Percentiles rank a stretch among this genome's conserved stretches.
phyloP scores from a whole-genome alignment of 53 echinoderm and acorn worm species.

The Pentamera pediparva region DNA sequence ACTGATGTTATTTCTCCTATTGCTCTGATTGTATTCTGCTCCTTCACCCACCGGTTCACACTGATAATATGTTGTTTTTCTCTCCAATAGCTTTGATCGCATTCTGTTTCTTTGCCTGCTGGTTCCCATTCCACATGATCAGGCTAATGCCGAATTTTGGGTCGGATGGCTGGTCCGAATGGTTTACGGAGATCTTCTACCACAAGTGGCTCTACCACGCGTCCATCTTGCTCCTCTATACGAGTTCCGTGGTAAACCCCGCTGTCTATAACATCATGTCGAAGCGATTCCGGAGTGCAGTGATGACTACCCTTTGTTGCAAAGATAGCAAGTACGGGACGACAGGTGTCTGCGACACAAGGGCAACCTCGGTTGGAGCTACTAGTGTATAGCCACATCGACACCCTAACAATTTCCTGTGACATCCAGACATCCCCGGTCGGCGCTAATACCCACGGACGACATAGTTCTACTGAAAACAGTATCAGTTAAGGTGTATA shows the following conservation, averaged over 20 bases:
- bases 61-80: too few relatives aligned
- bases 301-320: constrained; percentile 64
- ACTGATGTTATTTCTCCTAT: too few relatives aligned
- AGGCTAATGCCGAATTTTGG: constrained; percentile 72
- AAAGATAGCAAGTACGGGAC: constrained; percentile 28
- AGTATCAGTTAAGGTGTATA: too few relatives aligned
- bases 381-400: too few relatives aligned
- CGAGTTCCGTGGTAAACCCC: constrained; percentile 86
- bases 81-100: constrained; percentile 93
- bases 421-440: too few relatives aligned
- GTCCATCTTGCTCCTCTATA: constrained; percentile 77
- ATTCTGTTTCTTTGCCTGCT: constrained; percentile 81
- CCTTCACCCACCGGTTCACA: too few relatives aligned
- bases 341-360: not conserved
- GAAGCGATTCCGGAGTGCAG: constrained; percentile 79
- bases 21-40: too few relatives aligned
- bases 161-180: constrained; percentile 47
- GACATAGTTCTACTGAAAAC: too few relatives aligned
- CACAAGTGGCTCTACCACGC: constrained; percentile 73
- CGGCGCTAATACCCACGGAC: too few relatives aligned
- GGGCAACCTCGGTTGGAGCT: constrained; percentile 8
- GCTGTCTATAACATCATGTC: constrained; percentile 97
- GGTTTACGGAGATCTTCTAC: constrained; percentile 48
- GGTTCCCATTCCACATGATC: constrained; percentile 95
- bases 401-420: too few relatives aligned